Conservation (phyloP, 2,888 invertebrate species). For the Eurois occulta region DNA sequence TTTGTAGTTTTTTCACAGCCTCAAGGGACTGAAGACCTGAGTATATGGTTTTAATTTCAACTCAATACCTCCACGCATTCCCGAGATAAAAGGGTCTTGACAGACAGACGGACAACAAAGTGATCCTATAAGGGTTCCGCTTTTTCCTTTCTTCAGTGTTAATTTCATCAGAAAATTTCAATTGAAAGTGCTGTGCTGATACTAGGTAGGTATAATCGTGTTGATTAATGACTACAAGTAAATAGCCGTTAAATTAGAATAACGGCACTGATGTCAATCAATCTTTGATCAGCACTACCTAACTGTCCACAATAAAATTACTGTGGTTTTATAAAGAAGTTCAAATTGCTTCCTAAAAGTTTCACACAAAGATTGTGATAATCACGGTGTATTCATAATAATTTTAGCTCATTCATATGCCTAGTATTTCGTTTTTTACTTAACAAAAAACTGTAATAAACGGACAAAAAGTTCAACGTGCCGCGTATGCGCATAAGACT, state of each 20-base stretch:
- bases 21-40: no score
- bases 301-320: not conserved
- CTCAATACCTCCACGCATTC: no score
- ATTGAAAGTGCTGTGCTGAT: not conserved
- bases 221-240: constrained; percentile 2
- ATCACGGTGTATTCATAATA: constrained; percentile 16
- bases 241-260: not conserved
- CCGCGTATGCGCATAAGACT: constrained; percentile 43
- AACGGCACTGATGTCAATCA: constrained; percentile 9
- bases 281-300: not conserved
- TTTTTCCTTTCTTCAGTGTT: no score
- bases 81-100: no score
- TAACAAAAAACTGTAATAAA: constrained; percentile 12
- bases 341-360: not conserved
- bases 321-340: not conserved
- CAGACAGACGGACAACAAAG: no score
- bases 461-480: constrained; percentile 52
- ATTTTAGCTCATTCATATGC: constrained; percentile 20
- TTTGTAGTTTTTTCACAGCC: no score
- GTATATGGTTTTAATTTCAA: no score
- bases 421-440: constrained; percentile 19
- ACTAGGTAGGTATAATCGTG: not conserved
- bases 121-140: no score
- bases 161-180: not conserved
- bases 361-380: not conserved